Evolutionary conservation across 2,888 invertebrate genomes (phyloP).

Genomic region (Teleiodes luculella): DNA sequence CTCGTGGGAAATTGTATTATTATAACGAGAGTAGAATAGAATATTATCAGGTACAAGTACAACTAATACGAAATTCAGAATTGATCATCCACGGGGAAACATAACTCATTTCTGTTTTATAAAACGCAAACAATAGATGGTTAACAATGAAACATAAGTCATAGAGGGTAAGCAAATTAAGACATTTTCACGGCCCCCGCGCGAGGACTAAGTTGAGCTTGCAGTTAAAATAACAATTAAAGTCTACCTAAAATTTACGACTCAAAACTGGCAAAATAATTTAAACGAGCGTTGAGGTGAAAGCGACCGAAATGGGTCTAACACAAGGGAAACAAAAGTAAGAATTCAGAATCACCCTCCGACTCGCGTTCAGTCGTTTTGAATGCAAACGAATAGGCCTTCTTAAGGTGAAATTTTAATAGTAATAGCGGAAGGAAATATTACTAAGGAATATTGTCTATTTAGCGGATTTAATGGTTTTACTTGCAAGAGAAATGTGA

Average conservation of each 20-base stretch:
- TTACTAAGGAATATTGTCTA: slow-evolving; percentile 67
- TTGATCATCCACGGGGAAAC: too few species aligned
- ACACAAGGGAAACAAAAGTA: slow-evolving; percentile 68
- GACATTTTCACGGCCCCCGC: slow-evolving; percentile 67
- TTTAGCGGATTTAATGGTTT: slow-evolving; percentile 53
- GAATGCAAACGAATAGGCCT: slow-evolving; percentile 43
- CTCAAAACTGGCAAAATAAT: slow-evolving; percentile 75
- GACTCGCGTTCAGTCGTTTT: slow-evolving; percentile 57
- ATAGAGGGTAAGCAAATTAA: slow-evolving; percentile 72
- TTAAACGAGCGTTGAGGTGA: slow-evolving; percentile 62
- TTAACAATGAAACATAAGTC: slow-evolving; percentile 69
- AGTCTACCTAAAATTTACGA: slow-evolving; percentile 76
- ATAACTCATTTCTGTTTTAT: too few species aligned
- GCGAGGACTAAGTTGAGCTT: slow-evolving; percentile 68
- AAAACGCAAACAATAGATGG: slow-evolving; percentile 37
- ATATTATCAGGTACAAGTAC: neutral
- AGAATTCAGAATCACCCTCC: slow-evolving; percentile 55
- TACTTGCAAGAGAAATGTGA: slow-evolving; percentile 26
- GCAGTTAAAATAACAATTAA: slow-evolving; percentile 79
- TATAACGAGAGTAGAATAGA: neutral
- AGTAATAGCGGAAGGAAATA: slow-evolving; percentile 69
- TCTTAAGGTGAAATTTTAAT: slow-evolving; percentile 73
- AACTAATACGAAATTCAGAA: too few species aligned
- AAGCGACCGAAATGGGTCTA: slow-evolving; percentile 64
- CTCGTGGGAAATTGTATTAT: slow-evolving; percentile 7